Evolutionary conservation across 2,888 invertebrate species (phyloP).

Genomic region (Hyppa rectilinea): DNA sequence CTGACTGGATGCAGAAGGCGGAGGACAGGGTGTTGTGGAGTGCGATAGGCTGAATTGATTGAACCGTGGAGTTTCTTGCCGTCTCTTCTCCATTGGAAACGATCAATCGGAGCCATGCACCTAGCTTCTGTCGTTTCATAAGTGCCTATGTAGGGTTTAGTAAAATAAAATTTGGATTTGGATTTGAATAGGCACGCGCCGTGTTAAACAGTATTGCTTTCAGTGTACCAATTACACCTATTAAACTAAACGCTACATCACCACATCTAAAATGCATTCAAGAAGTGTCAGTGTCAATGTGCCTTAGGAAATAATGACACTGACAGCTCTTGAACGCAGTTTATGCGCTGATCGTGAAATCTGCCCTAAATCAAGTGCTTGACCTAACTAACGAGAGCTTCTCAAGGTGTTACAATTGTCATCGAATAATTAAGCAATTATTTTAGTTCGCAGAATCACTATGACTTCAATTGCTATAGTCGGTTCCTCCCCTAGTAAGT

Average conservation of each 20-base stretch:
- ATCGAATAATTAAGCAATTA: conserved; percentile 5
- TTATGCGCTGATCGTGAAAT: no score
- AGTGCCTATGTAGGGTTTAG: neutral
- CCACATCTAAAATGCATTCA: no score
- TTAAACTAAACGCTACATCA: no score
- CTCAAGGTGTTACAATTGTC: conserved; percentile 20
- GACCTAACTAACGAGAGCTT: conserved; percentile 7
- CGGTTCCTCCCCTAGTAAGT: conserved; percentile 30
- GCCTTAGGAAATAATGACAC: no score
- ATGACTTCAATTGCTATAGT: neutral
- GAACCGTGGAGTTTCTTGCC: no score
- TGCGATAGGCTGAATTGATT: no score
- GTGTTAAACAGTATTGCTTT: neutral
- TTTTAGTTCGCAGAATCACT: conserved; percentile 1
- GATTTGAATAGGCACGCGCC: neutral
- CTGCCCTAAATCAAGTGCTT: neutral
- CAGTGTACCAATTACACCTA: no score
- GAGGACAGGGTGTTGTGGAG: no score
- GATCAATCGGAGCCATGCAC: neutral
- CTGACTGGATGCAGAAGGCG: no score
- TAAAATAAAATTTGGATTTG: neutral
- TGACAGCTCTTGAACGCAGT: no score
- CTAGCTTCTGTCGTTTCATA: neutral
- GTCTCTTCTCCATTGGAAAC: neutral
- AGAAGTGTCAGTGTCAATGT: no score